Base-by-base conservation (phyloP, 2,113 vertebrate species). In the Proterorhinus semilunaris region DNA sequence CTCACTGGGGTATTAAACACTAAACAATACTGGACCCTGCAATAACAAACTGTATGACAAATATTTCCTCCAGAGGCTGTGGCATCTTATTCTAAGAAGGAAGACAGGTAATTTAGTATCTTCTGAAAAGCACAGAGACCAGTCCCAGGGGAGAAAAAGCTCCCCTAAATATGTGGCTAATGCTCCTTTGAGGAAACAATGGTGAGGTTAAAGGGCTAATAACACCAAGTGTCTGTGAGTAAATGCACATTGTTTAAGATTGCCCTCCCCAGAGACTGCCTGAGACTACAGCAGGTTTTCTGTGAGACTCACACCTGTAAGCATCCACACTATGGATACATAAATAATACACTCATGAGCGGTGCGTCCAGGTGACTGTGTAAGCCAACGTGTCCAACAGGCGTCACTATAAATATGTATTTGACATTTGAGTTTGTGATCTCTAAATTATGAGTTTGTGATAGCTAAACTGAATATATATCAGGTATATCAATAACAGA, bases 101-200 rank as follows among this genome's bases (percentile, higher is more conserved):
- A 80, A 84, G 52, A 72, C 61, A 43, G 62, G 13, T n/a, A 44
- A 70, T 77, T 78, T 73, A 46, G 42, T 66, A 36, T 79, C 42
- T 61, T 61, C 78, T 76, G 86, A 88, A 89, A 85, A 79, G 78
- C 66, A 80, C 46, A 75, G 80, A 86, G 81, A 74, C 75, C 81
- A 84, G 79, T 83, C 72, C 85, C 84, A 75, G 52, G 66, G 76
- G 69, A 83, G 80, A 62, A 67, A 49, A 63, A 77, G 64, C 72
- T 83, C 89, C 80, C 84, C 84, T 87, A 90, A 91, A 90, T 90
- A 89, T 86, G 79, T 86, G 76, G 74, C 80, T 86, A 88, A 87
- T 82, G 65, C 83, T 82, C 82, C 65, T 78, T 69, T 78, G 63
- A 73, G 65, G 78, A 84, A 79, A 36, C 1, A 87, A 78, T 86